Evolutionary conservation across 2,888 invertebrate species (phyloP), one percentile per base, ranked within the genome.

Genomic region (Timema podura): DNA sequence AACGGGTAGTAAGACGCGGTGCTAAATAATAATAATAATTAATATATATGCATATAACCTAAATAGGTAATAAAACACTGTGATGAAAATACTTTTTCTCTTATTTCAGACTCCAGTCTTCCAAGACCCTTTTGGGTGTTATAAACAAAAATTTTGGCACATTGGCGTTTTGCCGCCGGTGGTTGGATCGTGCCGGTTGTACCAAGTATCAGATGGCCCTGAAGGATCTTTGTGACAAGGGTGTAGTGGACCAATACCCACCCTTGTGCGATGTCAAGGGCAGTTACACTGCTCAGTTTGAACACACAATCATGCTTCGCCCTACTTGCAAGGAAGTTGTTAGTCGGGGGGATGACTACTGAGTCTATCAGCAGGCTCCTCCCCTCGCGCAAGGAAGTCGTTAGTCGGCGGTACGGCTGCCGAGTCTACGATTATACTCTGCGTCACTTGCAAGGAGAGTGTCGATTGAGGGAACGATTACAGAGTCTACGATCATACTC

Each of bases 321-420:
- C 99, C 99, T 59, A 98, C 97, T 0, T 98, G 98, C 85, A 99
- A 99, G 83, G 99, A 99, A 83, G 90, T 99, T 45, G 91, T 99
- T 65, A 97, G 96, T 46, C 91, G 98, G 73, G 99, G 99, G 48
- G 92, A 93, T 74, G 99, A 98, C 82, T 99, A 97, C 82, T 96
- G 86, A 67, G 30, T 30, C 30, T 30, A 30, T 30, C 30, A 30
- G 30, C 30, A 3, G 30, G 30, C 30, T 30, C 30, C 30, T 30
- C 30, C 30, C 30, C 30, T 30, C 30, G 1, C 30, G 30, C 30
- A 30, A 30, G 30, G 30, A 30, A 30, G 30, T 30, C 30, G 30
- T 30, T 30, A 30, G 30, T 30, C 30, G 30, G 30, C 3, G 30
- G 30, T 30, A 30, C 30, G 30, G 30, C 30, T 30, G 30, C 30